phyloP scores from a whole-genome alignment of 2,888 invertebrate genomes.

The Periphyllus acericola region DNA sequence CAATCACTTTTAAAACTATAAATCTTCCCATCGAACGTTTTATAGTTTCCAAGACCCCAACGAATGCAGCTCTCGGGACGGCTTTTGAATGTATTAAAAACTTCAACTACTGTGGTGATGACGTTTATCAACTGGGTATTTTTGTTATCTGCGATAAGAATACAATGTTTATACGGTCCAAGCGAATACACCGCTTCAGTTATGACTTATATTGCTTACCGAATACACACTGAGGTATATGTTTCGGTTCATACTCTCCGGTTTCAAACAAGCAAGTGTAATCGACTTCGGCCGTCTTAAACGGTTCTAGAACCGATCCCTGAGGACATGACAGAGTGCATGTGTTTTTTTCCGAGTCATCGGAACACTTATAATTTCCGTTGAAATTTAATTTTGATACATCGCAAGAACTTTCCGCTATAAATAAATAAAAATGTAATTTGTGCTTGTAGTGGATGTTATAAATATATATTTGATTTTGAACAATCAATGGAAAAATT shows the following conservation, averaged over 20 bases:
- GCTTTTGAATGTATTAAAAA: neutral
- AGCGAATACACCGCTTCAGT: neutral
- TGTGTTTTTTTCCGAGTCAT: conserved; percentile 72
- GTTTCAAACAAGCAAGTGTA: conserved; percentile 77
- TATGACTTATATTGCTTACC: conserved; percentile 68
- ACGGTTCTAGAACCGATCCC: conserved; percentile 72
- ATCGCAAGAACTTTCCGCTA: conserved; percentile 74
- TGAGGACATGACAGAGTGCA: conserved; percentile 77
- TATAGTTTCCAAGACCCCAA: conserved; percentile 84
- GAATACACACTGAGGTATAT: conserved; percentile 79
- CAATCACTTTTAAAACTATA: conserved; percentile 82
- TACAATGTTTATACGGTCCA: no score
- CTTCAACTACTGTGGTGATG: conserved; percentile 26
- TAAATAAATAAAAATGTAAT: conserved; percentile 62
- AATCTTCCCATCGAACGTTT: conserved; percentile 86
- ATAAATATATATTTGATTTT: no score
- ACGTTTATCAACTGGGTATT: neutral
- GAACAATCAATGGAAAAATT: no score
- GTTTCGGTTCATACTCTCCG: conserved; percentile 76
- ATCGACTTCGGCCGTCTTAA: conserved; percentile 71
- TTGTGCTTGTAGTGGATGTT: no score
- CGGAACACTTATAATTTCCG: conserved; percentile 79
- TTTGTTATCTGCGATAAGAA: neutral
- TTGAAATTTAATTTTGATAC: conserved; percentile 77
- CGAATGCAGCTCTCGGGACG: conserved; percentile 77